Conservation (phyloP, 2,797 vertebrate species). For the Diplodus puntazzo region DNA sequence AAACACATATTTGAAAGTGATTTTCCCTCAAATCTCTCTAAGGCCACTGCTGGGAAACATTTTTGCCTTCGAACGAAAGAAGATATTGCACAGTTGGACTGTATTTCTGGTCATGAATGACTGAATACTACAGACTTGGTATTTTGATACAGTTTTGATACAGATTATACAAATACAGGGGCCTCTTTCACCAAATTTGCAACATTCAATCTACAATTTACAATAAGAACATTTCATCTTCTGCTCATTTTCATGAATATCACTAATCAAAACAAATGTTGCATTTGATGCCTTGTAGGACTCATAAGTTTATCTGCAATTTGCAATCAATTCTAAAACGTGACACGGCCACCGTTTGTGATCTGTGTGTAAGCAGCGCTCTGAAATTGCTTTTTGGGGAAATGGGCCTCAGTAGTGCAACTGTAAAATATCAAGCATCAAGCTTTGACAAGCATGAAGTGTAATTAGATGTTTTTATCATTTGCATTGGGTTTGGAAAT, state of each 20-base stretch:
- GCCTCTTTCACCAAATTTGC: slow-evolving; percentile 9
- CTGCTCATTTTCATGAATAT: not conserved
- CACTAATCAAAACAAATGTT: not conserved
- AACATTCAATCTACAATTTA: not conserved
- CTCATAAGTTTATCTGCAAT: not conserved
- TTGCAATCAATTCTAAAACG: not conserved
- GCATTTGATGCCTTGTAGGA: not conserved
- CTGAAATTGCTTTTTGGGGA: not conserved
- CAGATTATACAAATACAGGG: slow-evolving; percentile 11
- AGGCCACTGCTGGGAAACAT: not conserved
- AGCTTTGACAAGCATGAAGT: slow-evolving; percentile 3
- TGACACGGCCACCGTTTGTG: not conserved
- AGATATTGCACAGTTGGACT: not conserved
- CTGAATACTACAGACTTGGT: not conserved
- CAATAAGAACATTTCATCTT: not conserved
- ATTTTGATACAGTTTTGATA: not conserved
- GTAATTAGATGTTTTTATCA: not conserved
- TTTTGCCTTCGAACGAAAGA: not conserved
- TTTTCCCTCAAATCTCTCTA: not conserved
- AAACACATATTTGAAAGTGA: slow-evolving; percentile 12
- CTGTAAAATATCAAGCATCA: not conserved
- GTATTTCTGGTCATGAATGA: not conserved
- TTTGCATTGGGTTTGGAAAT: not conserved
- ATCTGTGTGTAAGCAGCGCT: not conserved
- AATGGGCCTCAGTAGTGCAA: not conserved